Evolutionary conservation across 2,113 vertebrate genomes (phyloP).

Genomic region (Erythrolamprus reginae): DNA sequence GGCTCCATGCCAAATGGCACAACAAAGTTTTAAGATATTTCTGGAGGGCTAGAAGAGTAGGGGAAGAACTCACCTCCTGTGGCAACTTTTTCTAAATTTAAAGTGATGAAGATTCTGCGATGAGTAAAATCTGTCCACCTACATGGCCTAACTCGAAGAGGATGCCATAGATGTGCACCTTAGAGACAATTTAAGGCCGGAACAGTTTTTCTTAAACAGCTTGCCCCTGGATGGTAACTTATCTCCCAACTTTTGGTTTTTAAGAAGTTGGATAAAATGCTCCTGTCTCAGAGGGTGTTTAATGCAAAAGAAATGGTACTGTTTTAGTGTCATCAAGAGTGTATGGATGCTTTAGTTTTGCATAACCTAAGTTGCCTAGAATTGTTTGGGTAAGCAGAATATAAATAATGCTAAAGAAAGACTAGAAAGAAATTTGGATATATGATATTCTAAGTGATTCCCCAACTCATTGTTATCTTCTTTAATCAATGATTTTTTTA

Average conservation of each 20-base stretch:
- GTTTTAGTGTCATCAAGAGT: not conserved
- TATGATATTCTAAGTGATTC: not conserved
- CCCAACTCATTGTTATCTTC: not conserved
- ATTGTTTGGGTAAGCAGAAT: not conserved
- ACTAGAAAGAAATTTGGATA: not conserved
- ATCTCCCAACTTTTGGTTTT: not conserved
- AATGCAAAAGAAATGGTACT: not conserved
- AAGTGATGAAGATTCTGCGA: not conserved
- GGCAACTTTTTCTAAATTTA: not conserved
- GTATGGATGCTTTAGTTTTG: not conserved
- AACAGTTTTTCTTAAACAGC: not conserved
- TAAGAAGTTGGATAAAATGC: not conserved
- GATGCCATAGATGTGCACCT: not conserved
- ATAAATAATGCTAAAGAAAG: not conserved
- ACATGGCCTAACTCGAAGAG: not conserved
- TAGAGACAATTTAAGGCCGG: not conserved
- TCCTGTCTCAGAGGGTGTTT: not conserved
- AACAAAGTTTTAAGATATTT: not conserved
- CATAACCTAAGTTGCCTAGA: not conserved
- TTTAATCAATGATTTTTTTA: not conserved
- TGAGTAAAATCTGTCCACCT: not conserved
- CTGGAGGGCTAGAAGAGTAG: not conserved
- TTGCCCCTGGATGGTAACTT: not conserved
- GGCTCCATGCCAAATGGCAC: not conserved
- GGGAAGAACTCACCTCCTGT: not conserved